Evolutionary conservation across 2,797 vertebrate genomes (phyloP).

Genomic region (Syndactyla subalaris): DNA sequence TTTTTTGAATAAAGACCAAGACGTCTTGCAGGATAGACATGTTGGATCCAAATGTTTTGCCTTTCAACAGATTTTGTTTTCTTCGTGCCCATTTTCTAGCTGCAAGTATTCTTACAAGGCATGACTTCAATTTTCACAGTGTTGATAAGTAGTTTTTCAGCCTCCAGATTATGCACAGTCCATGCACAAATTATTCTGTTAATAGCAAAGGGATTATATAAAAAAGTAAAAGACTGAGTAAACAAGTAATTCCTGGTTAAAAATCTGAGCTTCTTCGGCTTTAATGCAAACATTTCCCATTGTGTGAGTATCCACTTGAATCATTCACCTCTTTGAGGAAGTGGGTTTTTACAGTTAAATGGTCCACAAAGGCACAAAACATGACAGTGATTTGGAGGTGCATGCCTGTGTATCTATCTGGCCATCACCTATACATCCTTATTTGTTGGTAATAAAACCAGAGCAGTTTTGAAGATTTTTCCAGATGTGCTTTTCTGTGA

Average conservation of each 20-base stretch:
- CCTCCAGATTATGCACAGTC: neutral
- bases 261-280: neutral
- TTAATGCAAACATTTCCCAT: neutral
- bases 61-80: neutral
- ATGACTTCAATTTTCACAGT: neutral
- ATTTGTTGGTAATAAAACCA: neutral
- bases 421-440: rapidly evolving
- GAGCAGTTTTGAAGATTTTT: neutral
- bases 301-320: neutral
- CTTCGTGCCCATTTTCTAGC: neutral
- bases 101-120: neutral
- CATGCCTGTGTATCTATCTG: rapidly evolving
- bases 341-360: neutral
- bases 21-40: neutral
- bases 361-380: neutral
- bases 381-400: neutral
- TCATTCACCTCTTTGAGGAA: neutral
- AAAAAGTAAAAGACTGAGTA: neutral
- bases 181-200: neutral
- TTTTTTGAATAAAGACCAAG: neutral
- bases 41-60: neutral
- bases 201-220: neutral
- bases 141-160: neutral
- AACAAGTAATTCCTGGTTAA: neutral
- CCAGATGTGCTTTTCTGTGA: neutral